These are phyloP conservation scores for Ondatra zibethicus DNA, from an alignment of 2,113 vertebrate genomes.

Conservation along the genomic window DNA sequence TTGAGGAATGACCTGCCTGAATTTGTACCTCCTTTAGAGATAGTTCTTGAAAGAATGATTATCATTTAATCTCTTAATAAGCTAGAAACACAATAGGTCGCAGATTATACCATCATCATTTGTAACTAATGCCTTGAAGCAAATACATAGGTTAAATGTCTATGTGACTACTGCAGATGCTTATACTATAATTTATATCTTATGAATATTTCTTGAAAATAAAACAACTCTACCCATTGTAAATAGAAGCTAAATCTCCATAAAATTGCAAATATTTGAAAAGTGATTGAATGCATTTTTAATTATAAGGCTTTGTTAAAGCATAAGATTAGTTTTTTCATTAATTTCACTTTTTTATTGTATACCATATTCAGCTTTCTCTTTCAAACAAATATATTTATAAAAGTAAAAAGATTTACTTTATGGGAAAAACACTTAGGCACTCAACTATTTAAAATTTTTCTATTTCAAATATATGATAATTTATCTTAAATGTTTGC, in stretches of 20 bases:
- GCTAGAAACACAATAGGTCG: background rate
- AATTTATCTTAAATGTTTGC: background rate
- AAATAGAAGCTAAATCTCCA: background rate
- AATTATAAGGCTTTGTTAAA: background rate
- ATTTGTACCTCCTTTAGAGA: background rate
- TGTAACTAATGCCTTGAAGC: background rate
- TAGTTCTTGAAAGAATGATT: background rate
- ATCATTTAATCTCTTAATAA: background rate
- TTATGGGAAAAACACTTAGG: background rate
- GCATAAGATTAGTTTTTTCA: too few species aligned
- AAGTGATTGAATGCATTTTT: background rate
- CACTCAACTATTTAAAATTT: background rate
- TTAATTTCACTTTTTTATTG: background rate
- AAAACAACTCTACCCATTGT: background rate
- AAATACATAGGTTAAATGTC: background rate
- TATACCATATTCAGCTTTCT: background rate
- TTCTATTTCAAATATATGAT: background rate
- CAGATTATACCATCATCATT: background rate
- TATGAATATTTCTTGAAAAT: background rate
- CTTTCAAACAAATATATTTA: background rate
- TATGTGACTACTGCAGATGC: too few species aligned
- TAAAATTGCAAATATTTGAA: background rate
- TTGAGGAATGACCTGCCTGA: background rate
- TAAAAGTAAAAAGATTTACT: background rate
- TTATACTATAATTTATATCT: background rate